Percentiles rank a stretch among this genome's conserved stretches.
Evolutionary conservation across 1,140 invertebrate species (phyloP).

Genomic region (Cepaea nemoralis): DNA sequence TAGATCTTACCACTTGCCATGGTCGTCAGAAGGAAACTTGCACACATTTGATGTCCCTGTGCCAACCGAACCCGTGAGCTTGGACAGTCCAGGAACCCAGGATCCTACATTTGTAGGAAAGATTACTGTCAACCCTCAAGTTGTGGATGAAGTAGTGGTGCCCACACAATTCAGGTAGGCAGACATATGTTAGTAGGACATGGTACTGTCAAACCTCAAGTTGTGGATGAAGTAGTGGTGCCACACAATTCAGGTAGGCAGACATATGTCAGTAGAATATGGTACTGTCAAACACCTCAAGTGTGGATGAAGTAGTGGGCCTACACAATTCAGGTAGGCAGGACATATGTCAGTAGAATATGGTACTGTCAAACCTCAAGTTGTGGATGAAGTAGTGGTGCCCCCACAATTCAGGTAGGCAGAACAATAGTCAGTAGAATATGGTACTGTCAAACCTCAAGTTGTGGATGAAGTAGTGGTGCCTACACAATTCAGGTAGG

Average conservation of each 20-base stretch:
- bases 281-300: neutral
- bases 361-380: too few relatives aligned
- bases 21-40: neutral
- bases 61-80: conserved; percentile 4
- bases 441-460: neutral
- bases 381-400: neutral
- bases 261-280: too few relatives aligned
- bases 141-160: neutral
- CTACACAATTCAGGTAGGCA: too few relatives aligned
- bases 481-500: too few relatives aligned
- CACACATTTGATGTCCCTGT: neutral
- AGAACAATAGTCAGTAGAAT: too few relatives aligned
- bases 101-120: neutral
- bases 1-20: neutral
- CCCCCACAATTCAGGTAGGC: neutral
- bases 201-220: too few relatives aligned
- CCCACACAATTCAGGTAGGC: conserved; percentile 6
- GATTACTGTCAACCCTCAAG: neutral
- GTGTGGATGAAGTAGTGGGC: neutral
- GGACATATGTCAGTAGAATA: too few relatives aligned
- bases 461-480: neutral
- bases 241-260: too few relatives aligned
- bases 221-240: too few relatives aligned
- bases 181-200: too few relatives aligned
- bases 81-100: neutral